These are phyloP conservation scores for Erpornis zantholeuca DNA, from an alignment of 2,113 vertebrate genomes.

Conservation along the genomic window DNA sequence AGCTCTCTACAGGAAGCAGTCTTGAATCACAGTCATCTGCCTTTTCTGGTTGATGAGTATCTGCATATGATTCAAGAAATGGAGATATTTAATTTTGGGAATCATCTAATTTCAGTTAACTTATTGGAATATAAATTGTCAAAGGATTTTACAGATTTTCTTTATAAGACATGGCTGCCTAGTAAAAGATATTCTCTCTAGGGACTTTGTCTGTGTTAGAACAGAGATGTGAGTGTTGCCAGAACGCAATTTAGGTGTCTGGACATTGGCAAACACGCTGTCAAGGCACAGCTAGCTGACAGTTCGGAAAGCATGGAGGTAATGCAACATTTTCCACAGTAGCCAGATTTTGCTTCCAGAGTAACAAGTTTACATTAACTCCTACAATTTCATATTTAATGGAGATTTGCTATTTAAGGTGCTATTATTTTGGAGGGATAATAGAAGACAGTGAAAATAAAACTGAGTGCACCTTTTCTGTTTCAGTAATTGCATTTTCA, in stretches of 20 bases:
- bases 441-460: not conserved
- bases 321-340: not conserved
- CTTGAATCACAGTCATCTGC: not conserved
- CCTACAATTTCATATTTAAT: not conserved
- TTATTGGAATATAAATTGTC: not conserved
- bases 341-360: not conserved
- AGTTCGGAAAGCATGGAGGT: not conserved
- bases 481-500: not conserved
- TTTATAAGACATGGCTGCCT: not conserved
- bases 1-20: fast-evolving
- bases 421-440: not conserved
- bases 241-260: conserved; percentile 12
- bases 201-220: not conserved
- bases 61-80: not conserved
- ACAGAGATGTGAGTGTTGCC: not conserved
- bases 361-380: not conserved
- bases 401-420: not conserved
- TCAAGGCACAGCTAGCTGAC: not conserved
- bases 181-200: not conserved
- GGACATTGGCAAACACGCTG: not conserved
- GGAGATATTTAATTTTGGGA: not conserved
- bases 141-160: not conserved
- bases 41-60: not conserved
- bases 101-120: not conserved
- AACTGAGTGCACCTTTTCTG: not conserved